These are phyloP conservation scores for Melinaea marsaeus DNA, from an alignment of 2,888 invertebrate species.

Conservation along the genomic window DNA sequence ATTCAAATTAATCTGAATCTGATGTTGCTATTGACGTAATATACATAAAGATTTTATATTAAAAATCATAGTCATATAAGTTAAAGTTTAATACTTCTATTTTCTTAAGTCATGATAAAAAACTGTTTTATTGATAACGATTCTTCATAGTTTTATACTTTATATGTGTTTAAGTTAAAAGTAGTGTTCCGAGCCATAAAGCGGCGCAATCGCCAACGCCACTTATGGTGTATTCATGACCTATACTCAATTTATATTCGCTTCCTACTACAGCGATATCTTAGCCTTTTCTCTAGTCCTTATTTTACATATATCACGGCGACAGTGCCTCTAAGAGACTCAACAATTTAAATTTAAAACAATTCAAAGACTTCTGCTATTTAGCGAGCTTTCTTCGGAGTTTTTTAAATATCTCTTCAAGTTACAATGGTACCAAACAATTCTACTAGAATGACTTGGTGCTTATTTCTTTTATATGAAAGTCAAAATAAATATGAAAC, in stretches of 20 bases:
- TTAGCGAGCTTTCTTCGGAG: conserved; percentile 23
- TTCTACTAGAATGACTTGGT: conserved; percentile 11
- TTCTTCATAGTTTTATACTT: neutral
- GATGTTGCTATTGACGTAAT: conserved; percentile 20
- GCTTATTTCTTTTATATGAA: neutral
- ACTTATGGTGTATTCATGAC: conserved; percentile 51
- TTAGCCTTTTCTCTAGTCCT: conserved; percentile 53
- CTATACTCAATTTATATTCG: conserved; percentile 68
- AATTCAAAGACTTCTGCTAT: conserved; percentile 32
- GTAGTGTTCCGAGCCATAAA: conserved; percentile 20
- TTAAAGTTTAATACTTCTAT: no score
- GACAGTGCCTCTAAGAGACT: conserved; percentile 32
- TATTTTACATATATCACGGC: conserved; percentile 47
- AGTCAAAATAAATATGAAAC: conserved; percentile 30
- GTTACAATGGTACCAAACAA: conserved; percentile 18
- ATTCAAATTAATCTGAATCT: conserved; percentile 28
- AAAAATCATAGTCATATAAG: neutral
- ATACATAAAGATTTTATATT: conserved; percentile 10
- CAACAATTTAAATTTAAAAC: conserved; percentile 52
- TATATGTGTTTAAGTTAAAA: conserved; percentile 21
- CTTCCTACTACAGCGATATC: conserved; percentile 56
- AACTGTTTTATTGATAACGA: neutral
- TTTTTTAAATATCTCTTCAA: conserved; percentile 21
- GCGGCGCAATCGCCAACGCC: conserved; percentile 22
- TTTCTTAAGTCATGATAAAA: no score